Conservation (phyloP, 2,113 vertebrate species). For the Chaenogobius annularis region DNA sequence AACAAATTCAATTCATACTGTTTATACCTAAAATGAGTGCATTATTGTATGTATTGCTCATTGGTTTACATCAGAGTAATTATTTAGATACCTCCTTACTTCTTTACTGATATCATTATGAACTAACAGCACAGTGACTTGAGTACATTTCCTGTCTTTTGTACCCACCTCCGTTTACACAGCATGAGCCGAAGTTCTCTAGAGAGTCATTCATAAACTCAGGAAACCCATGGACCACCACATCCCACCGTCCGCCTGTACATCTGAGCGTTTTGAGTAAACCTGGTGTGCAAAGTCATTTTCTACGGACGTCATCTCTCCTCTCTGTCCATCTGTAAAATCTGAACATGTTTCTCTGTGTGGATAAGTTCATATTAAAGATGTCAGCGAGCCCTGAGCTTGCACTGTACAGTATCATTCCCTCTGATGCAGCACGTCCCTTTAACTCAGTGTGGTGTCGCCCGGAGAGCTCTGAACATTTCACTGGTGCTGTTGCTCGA, state of each 20-base stretch:
- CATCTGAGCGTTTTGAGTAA: slow-evolving; percentile 10
- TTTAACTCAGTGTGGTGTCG: slow-evolving; percentile 60
- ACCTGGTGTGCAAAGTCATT: slow-evolving; percentile 36
- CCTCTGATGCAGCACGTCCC: slow-evolving; percentile 63
- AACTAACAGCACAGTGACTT: not conserved
- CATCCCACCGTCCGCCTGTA: slow-evolving; percentile 25
- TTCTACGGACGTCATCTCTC: slow-evolving; percentile 47
- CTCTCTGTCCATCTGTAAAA: slow-evolving; percentile 32
- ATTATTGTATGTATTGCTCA: not conserved
- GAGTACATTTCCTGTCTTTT: not conserved
- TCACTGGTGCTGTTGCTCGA: slow-evolving; percentile 25
- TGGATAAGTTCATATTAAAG: slow-evolving; percentile 32
- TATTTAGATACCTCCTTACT: too few species aligned
- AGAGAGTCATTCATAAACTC: slow-evolving; percentile 76
- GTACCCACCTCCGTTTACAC: slow-evolving; percentile 3
- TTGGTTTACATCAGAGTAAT: too few species aligned
- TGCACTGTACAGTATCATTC: slow-evolving; percentile 48
- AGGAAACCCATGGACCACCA: slow-evolving; percentile 66
- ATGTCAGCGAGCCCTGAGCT: slow-evolving; percentile 63
- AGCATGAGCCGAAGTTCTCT: slow-evolving; percentile 43
- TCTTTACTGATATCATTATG: too few species aligned
- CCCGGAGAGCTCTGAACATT: slow-evolving; percentile 25
- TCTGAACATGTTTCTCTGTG: slow-evolving; percentile 15
- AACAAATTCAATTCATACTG: too few species aligned
- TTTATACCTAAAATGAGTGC: not conserved